A percentile compares a stretch with the other conserved stretches of the same genome.
phyloP scores from a whole-genome alignment of 2,113 vertebrate species.

The Chionodraco myersi region DNA sequence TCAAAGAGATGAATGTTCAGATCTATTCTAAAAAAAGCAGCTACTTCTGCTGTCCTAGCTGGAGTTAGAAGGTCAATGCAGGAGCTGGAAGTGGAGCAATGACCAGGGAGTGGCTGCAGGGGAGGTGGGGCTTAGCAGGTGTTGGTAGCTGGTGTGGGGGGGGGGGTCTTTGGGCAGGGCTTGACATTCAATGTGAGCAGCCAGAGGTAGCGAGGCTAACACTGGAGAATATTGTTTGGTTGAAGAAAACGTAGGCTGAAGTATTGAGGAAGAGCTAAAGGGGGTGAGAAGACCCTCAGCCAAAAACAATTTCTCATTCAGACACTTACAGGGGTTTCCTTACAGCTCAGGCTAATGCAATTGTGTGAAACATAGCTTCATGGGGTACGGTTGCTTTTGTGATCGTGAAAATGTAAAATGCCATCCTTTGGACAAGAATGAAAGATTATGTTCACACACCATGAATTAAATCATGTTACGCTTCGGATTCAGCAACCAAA shows the following conservation, averaged over 20 bases:
- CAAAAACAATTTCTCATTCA: conserved; percentile 61
- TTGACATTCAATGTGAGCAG: conserved; percentile 24
- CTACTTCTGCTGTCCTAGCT: conserved; percentile 31
- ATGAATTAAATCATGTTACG: not conserved
- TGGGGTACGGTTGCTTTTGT: conserved; percentile 3
- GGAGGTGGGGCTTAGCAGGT: conserved; percentile 13
- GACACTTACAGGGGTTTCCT: conserved; percentile 45
- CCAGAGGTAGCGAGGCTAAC: conserved; percentile 27
- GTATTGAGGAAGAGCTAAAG: conserved; percentile 49
- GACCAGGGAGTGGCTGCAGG: conserved; percentile 43
- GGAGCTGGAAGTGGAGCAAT: conserved; percentile 51
- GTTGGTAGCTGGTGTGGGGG: conserved; percentile 12
- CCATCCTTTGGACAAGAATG: conserved; percentile 26
- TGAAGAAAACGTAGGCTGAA: conserved; percentile 49
- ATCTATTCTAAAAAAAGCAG: conserved; percentile 12
- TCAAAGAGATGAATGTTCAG: conserved; percentile 25
- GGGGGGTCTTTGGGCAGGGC: conserved; percentile 11
- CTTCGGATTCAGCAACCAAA: conserved; percentile 1
- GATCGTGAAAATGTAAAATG: conserved; percentile 15
- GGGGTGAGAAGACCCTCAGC: conserved; percentile 47
- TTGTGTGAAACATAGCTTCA: conserved; percentile 46
- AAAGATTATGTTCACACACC: conserved; percentile 11
- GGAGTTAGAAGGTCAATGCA: conserved; percentile 47
- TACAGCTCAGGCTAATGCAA: conserved; percentile 42
- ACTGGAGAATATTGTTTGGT: conserved; percentile 31